phyloP scores from a whole-genome alignment of 2,888 invertebrate species.

The Thymelicus sylvestris region DNA sequence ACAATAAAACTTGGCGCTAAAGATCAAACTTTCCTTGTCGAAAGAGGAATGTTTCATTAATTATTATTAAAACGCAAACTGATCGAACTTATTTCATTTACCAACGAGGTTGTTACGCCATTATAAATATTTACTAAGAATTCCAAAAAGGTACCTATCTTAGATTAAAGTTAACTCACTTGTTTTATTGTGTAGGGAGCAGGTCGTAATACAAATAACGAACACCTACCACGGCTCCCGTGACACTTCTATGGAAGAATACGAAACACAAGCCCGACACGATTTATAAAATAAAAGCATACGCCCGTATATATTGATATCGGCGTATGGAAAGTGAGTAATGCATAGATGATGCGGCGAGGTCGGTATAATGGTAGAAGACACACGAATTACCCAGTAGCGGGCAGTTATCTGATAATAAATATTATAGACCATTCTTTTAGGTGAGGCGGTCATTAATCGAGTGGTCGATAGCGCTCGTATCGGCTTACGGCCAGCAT shows the following conservation, averaged over 20 bases:
- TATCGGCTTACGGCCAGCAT: slow-evolving; percentile 81
- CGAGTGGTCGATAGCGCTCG: slow-evolving; percentile 78
- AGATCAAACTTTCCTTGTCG: slow-evolving; percentile 73
- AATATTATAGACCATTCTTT: slow-evolving; percentile 84
- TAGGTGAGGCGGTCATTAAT: slow-evolving; percentile 83
- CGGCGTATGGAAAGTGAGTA: slow-evolving; percentile 72
- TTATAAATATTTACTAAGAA: slow-evolving; percentile 60
- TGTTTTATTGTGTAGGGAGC: slow-evolving; percentile 28
- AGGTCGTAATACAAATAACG: slow-evolving; percentile 48
- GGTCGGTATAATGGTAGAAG: slow-evolving; percentile 73
- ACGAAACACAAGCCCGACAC: slow-evolving; percentile 67
- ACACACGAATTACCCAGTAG: slow-evolving; percentile 83
- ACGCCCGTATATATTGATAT: slow-evolving; percentile 62
- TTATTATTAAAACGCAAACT: slow-evolving; percentile 77
- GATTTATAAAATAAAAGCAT: slow-evolving; percentile 64
- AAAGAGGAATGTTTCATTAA: slow-evolving; percentile 81
- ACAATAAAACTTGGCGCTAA: slow-evolving; percentile 70
- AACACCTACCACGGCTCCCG: slow-evolving; percentile 54
- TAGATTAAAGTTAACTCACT: slow-evolving; percentile 28
- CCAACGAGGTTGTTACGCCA: slow-evolving; percentile 53
- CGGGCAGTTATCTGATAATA: slow-evolving; percentile 82
- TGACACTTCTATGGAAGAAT: slow-evolving; percentile 59
- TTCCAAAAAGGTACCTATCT: slow-evolving; percentile 46
- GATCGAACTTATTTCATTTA: slow-evolving; percentile 73
- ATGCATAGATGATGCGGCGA: slow-evolving; percentile 74